phyloP scores from a whole-genome alignment of 1,140 invertebrate species.

The Cyclina sinensis region DNA sequence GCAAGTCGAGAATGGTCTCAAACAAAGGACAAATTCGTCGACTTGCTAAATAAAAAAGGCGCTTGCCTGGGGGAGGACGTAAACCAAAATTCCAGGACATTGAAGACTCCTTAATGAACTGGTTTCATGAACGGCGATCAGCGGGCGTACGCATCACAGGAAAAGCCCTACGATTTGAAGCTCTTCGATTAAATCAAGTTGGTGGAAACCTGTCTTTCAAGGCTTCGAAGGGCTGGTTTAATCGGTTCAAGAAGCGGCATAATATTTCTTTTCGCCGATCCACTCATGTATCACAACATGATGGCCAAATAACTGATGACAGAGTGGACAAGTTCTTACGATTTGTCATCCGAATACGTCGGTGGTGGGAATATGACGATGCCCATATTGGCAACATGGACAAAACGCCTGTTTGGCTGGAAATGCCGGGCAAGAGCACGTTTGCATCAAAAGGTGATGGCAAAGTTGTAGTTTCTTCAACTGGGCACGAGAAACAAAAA shows the following conservation, averaged over 20 bases:
- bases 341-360: not conserved
- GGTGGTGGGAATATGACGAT: not conserved
- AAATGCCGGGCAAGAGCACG: constrained; percentile 41
- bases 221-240: constrained; percentile 3
- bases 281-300: not conserved
- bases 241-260: not conserved
- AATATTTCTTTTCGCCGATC: not conserved
- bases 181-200: not conserved
- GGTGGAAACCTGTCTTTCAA: not conserved
- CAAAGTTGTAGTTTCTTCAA: not conserved
- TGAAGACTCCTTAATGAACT: not conserved
- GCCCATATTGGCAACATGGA: constrained; percentile 39
- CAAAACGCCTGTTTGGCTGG: constrained; percentile 22
- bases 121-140: not conserved
- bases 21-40: not conserved
- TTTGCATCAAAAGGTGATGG: not conserved
- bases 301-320: not conserved
- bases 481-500: constrained; percentile 44
- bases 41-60: not conserved
- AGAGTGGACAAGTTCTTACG: constrained; percentile 1
- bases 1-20: constrained; percentile 1
- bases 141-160: not conserved
- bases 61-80: not conserved
- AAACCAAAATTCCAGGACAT: not conserved
- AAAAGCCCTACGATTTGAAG: not conserved